Conservation (phyloP, 2,797 vertebrate species). For the Aselliscus stoliczkanus region DNA sequence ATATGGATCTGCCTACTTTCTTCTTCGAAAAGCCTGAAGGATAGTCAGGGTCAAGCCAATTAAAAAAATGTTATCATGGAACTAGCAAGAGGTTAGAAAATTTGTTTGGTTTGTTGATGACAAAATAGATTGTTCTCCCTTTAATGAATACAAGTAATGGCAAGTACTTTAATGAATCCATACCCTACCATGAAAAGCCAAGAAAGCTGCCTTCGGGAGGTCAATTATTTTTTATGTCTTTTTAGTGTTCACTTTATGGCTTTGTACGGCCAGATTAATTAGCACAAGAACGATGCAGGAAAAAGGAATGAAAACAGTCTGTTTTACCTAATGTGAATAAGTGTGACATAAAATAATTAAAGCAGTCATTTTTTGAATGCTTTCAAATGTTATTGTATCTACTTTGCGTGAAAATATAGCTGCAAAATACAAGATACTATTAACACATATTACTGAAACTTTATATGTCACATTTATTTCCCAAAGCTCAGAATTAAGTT, state of each 20-base stretch:
- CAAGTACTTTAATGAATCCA: conserved; percentile 64
- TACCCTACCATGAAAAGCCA: conserved; percentile 32
- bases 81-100: conserved; percentile 54
- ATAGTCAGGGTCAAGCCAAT: conserved; percentile 54
- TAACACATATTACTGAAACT: neutral
- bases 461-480: neutral
- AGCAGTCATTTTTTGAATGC: neutral
- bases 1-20: neutral
- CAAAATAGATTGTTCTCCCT: conserved; percentile 61
- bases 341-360: conserved; percentile 50
- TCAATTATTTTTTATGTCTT: conserved; percentile 74
- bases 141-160: conserved; percentile 63
- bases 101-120: conserved; percentile 63
- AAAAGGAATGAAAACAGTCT: conserved; percentile 3
- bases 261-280: conserved; percentile 60
- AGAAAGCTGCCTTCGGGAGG: conserved; percentile 63
- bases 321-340: conserved; percentile 39
- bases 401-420: neutral
- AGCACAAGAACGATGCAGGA: conserved; percentile 3
- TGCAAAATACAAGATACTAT: neutral
- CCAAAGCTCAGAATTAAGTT: neutral
- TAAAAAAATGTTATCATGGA: conserved; percentile 35
- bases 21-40: conserved; percentile 3
- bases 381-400: neutral
- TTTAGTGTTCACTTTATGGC: conserved; percentile 59